Base-by-base conservation (phyloP, 2,888 invertebrate species). In the Trypoxylon attenuatum region DNA sequence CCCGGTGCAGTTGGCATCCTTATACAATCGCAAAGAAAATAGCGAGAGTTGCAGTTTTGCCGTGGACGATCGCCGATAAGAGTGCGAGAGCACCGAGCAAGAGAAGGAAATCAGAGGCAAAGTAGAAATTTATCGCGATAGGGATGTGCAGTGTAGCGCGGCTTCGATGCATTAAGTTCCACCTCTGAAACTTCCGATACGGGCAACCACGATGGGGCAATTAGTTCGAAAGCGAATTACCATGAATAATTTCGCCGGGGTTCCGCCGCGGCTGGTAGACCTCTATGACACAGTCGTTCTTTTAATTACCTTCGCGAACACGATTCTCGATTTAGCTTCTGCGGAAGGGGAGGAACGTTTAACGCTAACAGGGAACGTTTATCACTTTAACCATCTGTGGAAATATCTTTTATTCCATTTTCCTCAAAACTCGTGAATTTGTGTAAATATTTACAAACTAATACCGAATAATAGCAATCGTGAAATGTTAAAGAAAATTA, bases 141-240 rank as follows among this genome's bases (percentile, higher is more conserved):
- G 22, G 42, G 50, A 27, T 23, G 41, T 66, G 59, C 67, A 38
- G 21, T 53, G 50, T 54, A 47, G 47, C 53, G 58, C 13, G 39
- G 49, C 53, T 66, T 65, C 25, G 47, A 64, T 52, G 65, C 56
- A 47, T 64, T n/a, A 52, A 65, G 56, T 56, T 63, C 50, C 56
- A 65, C 50, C 46, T 63, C 56, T 55, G 55, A 57, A 25, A 43
- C 54, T 21, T 39, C 46, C 52, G 53, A 45, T 39, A 19, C 38
- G 41, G 53, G 51, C 41, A 53, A 53, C 57, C 23, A 56, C 6
- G 67, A 67, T 54, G 59, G 66, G 33, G 42, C 58, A 67, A 65
- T 67, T 65, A 51, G 41, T 52, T 53, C 54, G 59, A 49, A 51
- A 59, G 54, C 27, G 54, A 54, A 59, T 65, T 67, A 65, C 53